phyloP scores from a whole-genome alignment of 1,140 invertebrate genomes.

The Cheumatopsyche charites region DNA sequence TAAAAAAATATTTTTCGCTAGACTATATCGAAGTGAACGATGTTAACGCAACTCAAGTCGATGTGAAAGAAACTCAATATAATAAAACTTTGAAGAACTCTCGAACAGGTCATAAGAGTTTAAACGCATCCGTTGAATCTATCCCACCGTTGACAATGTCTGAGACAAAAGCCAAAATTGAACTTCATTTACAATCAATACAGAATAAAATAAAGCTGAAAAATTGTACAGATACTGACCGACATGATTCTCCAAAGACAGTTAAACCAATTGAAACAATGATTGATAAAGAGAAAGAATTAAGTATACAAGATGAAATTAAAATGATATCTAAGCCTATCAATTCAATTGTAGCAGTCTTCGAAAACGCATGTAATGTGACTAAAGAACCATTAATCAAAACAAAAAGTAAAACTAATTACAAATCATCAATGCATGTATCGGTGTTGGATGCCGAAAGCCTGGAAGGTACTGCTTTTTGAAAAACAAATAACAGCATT shows the following conservation, averaged over 20 bases:
- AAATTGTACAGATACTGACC: too few relatives aligned
- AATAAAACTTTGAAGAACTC: too few relatives aligned
- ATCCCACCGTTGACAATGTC: slow-evolving; percentile 38
- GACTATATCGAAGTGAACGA: neutral
- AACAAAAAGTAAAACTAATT: neutral
- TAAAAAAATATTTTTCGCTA: slow-evolving; percentile 44
- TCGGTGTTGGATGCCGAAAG: slow-evolving; percentile 26
- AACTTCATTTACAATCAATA: slow-evolving; percentile 40
- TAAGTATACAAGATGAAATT: slow-evolving; percentile 24
- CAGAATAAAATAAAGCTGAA: slow-evolving; percentile 26
- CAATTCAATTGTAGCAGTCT: slow-evolving; percentile 40
- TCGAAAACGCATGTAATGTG: slow-evolving; percentile 36
- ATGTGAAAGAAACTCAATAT: neutral
- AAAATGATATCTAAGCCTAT: slow-evolving; percentile 37
- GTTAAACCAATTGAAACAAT: neutral
- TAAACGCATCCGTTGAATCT: slow-evolving; percentile 39
- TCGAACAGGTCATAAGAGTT: neutral
- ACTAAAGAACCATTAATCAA: neutral
- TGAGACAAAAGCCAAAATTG: slow-evolving; percentile 43
- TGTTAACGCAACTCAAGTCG: neutral
- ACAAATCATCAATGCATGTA: slow-evolving; percentile 5
- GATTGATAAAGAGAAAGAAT: neutral
- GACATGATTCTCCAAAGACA: too few relatives aligned
- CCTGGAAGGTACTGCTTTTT: slow-evolving; percentile 15
- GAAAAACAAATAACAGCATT: neutral